Base-by-base conservation (phyloP, 2,888 invertebrate species). In the Kuschelorhynchus macadamiae region DNA sequence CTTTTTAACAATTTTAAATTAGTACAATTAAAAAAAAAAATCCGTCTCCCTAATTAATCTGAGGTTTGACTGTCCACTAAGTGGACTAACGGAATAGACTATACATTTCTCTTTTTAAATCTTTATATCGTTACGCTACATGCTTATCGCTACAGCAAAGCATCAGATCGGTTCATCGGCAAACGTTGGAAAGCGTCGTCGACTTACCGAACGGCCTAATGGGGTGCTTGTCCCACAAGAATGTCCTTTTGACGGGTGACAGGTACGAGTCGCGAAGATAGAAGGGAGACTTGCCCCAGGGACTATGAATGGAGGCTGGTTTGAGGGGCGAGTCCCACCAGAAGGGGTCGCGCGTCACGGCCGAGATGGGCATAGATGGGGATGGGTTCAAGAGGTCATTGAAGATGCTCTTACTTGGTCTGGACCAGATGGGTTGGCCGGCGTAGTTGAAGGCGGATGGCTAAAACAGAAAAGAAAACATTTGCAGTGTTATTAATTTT, bases 211-310 rank as follows among this genome's bases (percentile, higher is more conserved):
- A 90, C 82, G 94, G 94, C 87, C 95, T 91, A 85, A 92, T 89
- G 83, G 95, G 95, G 86, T 95, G 95, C 86, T 91, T 92, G 85
- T 91, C 91, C 95, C 95, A 95, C 81, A 95, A 88, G 87, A 92
- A 95, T 85, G 91, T 92, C 86, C 93, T 92, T 88, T 94, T 95
- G 84, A 95, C 89, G 71, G 95, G 95, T 81, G 94, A 95, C 85
- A 95, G 90, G 87, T 92, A 95, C 81, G 94, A 94, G 87, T 93
- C 92, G 77, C 95, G 88, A 82, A 94, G 88, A 86, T 90, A 91
- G 84, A 90, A 92, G 71, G 92, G 92, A 83, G 90, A 89, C 83
- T 87, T 89, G 83, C 90, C 89, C 87, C 88, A 89, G 79, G 89
- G 87, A 80, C 87, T 87, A 80, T 86, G 86, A 73, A 86, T 85